Base-by-base conservation (phyloP, 2,888 invertebrate species). In the Chalcis sispes region DNA sequence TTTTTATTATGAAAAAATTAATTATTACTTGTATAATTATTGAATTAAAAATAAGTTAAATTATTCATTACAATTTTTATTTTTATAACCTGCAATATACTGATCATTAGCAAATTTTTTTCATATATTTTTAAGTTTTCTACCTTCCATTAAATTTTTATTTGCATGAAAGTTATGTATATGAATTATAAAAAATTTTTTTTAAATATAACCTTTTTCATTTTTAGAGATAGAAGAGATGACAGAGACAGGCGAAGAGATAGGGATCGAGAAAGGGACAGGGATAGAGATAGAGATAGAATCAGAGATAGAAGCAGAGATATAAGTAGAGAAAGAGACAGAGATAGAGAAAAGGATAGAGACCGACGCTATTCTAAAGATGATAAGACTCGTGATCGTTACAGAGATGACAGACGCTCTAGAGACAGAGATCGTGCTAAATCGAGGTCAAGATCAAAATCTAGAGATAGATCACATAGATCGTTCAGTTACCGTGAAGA, bases 401-500 rank as follows among this genome's bases (percentile, higher is more conserved):
- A 86, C 71, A 81, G 85, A n/a, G 87, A 87, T 18, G 87, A 86
- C 5, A 64, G 71, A 23, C 83, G 84, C 27, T 80, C 85, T 1
- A 80, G 69, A 82, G 89, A 84, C 80, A 89, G 85, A 80, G 89
- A 84, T 84, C 84, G 86, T 52, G 73, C 82, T 36, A 81, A 86
- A 67, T 85, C 88, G 2, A 83, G 88, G 52, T 86, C 88, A 10
- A 83, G 87, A 76, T 89, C 89, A 7, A 84, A 85, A 65, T 86
- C 87, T 7, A 84, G 85, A 42, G 83, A 82, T 20, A 77, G 82
- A 8, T 79, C 83, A 4, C 86, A 85, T 48, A 79, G 86, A 76
- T 78, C 83, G 36, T 83, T 87, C 80, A 86, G 83, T 36, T 88
- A 86, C 54, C 81, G 87, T 42, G 88, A 89, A 67, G 90, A 90